Evolutionary conservation across 2,113 vertebrate genomes (phyloP), one percentile per base, ranked within the genome.

Genomic region (Solenodon paradoxus): DNA sequence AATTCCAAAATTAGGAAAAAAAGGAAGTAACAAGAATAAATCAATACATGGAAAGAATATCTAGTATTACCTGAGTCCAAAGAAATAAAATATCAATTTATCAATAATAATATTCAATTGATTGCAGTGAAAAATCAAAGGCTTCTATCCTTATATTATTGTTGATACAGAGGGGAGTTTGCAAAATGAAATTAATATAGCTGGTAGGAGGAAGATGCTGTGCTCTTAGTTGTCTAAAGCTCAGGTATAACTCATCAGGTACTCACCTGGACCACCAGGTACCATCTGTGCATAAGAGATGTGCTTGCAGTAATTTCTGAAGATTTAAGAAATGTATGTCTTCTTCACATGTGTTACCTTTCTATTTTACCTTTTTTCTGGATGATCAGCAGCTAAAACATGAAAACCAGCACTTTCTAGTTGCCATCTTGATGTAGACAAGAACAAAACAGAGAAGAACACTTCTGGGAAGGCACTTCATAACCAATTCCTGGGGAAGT

Each of bases 61-160:
- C 13, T 49, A 42, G n/a, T n/a, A n/a, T 68, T 55, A 51, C 42
- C 80, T 74, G 28, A 63, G 30, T 30, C 55, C 81, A 55, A 96
- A 88, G 26, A 84, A 90, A 42, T 72, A 55, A 90, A 19, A 64
- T 55, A 55, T 17, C 32, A 91, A 40, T 74, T 93, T 64, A 95
- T 85, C 57, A 30, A 4, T 47, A 84, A 71, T 83, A 57, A 75
- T 90, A 88, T 77, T 35, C 19, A 86, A 84, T 80, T 91, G 10
- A 83, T 64, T 75, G 80, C 17, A 63, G n/a, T 69, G 64, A 81
- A 84, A 69, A 95, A 75, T 28, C n/a, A 72, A 66, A 77, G 57
- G 71, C 2, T 72, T 90, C 20, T 40, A 84, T 66, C 28, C 6
- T 68, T 84, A 19, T 28, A 30, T 55, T 10, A 6, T 32, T 16